Base-by-base conservation (phyloP, 2,797 vertebrate genomes). In the Pseudochirops cupreus region DNA sequence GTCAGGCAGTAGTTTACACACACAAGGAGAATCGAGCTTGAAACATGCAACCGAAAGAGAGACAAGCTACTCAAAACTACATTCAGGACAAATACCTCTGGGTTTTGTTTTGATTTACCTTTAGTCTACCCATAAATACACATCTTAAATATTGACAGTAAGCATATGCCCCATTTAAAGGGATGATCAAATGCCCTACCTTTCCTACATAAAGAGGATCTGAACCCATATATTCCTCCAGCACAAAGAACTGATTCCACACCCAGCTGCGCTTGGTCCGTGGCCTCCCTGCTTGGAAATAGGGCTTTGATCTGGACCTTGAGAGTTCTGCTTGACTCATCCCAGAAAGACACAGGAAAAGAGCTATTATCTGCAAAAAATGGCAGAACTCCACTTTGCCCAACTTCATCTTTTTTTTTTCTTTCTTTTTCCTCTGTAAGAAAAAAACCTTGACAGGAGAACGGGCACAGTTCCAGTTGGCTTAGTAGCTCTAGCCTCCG, bases 181-280 rank as follows among this genome's bases (percentile, higher is more conserved):
- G 29, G 59, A 95, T 94, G 53, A 92, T 93, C 94, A 95, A 95
- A 96, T 94, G 55, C 95, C 99, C 99, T 99, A 99, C 99, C 99
- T 99, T 99, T 98, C 99, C 99, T 93, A 99, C 99, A 97, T 99
- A 99, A 95, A 99, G 99, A 5, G 99, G 99, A 93, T 99, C 99
- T 26, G 99, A 99, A 96, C 99, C 99, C 92, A 99, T 99, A 98
- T 99, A 99, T 98, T 99, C 99, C 98, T 99, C 99, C 98, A 99
- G 99, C 91, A 99, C 99, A 98, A 99, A 99, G 99, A 99, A 99
- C 95, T 99, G 99, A 98, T 99, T 99, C 99, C 99, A 99, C 97
- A 99, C 99, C 99, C 99, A 99, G 99, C 99, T 99, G 98, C 99
- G 99, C 97, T 99, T 99, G 96, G 99, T 99, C 98, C 99, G 99